These are phyloP conservation scores for Phaetusa simplex DNA, from an alignment of 2,113 vertebrate genomes.

Conservation along the genomic window DNA sequence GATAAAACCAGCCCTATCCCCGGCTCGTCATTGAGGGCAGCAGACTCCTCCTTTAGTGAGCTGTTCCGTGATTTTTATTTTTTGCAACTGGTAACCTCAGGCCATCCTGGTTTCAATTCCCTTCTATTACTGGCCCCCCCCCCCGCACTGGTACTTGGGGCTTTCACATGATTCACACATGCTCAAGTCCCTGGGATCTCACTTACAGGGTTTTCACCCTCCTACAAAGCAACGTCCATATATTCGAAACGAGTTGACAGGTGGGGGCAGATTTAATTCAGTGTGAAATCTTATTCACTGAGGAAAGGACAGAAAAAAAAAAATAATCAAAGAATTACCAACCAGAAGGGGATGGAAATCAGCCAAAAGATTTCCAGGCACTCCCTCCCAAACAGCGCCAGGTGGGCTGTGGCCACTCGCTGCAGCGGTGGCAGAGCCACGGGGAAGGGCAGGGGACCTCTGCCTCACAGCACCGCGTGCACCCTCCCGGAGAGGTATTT, in stretches of 20 bases:
- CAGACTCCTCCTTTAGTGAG: background rate
- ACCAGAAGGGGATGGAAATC: background rate
- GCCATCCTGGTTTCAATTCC: background rate
- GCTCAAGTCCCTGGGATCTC: background rate
- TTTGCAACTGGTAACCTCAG: background rate
- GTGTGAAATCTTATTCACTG: background rate
- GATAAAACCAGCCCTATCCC: background rate
- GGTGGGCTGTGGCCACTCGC: accelerated
- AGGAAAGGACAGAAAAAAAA: background rate
- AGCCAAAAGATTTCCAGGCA: background rate
- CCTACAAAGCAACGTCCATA: background rate
- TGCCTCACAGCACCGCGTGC: accelerated
- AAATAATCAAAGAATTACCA: background rate
- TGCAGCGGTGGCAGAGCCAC: background rate
- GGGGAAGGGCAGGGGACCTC: background rate
- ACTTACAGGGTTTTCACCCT: background rate
- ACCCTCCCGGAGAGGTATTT: background rate
- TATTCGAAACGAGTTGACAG: background rate
- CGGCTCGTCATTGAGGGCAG: background rate
- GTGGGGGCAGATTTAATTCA: background rate
- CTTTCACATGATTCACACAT: background rate
- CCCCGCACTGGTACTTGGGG: background rate
- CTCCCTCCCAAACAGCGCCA: background rate
- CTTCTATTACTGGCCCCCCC: background rate
- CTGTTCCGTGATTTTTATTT: background rate